phyloP scores from a whole-genome alignment of 2,888 invertebrate genomes.

The Gymnoscelis rufifasciata region DNA sequence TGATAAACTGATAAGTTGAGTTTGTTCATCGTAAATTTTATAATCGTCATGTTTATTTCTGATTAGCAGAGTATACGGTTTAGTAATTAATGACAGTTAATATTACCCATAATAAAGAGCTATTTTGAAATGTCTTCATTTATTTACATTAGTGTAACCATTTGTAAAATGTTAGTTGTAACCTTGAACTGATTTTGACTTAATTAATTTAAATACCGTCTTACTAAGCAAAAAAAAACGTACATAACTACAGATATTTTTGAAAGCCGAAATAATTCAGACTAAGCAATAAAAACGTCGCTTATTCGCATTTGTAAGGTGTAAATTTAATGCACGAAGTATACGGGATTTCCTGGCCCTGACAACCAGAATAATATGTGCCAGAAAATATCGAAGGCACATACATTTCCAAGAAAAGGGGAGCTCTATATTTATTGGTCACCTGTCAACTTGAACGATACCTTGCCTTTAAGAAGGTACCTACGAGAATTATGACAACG shows the following conservation, averaged over 20 bases:
- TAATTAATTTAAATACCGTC: no score
- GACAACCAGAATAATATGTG: slow-evolving; percentile 30
- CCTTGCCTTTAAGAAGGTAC: slow-evolving; percentile 15
- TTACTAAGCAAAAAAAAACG: no score
- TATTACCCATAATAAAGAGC: no score
- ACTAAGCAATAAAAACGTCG: no score
- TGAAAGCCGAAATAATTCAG: slow-evolving; percentile 31
- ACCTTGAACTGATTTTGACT: no score
- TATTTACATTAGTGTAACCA: no score
- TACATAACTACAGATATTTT: no score
- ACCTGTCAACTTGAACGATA: slow-evolving; percentile 30
- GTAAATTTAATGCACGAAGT: slow-evolving; percentile 34
- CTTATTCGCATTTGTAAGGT: slow-evolving; percentile 29
- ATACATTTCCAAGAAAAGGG: slow-evolving; percentile 25
- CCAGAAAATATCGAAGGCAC: slow-evolving; percentile 30
- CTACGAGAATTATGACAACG: slow-evolving; percentile 23
- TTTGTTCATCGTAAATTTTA: slow-evolving; percentile 20
- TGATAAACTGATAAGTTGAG: slow-evolving; percentile 25
- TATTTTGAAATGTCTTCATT: no score
- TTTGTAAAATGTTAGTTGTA: no score
- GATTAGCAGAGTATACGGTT: background rate
- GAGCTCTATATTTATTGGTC: slow-evolving; percentile 32
- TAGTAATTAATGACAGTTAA: no score
- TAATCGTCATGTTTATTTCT: slow-evolving; percentile 13
- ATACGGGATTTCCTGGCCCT: slow-evolving; percentile 36